Evolutionary conservation across 2,113 vertebrate species (phyloP).

Genomic region (Pholis gunnellus): DNA sequence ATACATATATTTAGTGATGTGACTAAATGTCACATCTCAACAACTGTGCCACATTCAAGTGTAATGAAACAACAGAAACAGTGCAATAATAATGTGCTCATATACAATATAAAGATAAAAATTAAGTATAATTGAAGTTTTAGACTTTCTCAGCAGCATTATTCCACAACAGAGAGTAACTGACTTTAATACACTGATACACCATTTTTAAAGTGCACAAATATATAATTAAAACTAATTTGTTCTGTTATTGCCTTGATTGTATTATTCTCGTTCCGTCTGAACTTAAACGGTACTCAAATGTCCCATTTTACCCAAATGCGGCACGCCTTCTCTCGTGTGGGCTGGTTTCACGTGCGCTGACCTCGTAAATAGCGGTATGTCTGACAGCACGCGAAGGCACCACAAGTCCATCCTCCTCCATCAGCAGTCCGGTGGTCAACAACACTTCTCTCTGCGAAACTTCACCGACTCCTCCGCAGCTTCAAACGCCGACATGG

Average conservation of each 20-base stretch:
- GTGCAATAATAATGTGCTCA: too few relatives aligned
- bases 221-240: not conserved
- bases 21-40: too few relatives aligned
- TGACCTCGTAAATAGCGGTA: not conserved
- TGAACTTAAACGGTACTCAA: not conserved
- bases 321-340: not conserved
- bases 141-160: not conserved
- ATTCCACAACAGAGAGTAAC: too few relatives aligned
- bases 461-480: conserved; percentile 29
- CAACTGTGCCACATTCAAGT: too few relatives aligned
- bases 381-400: conserved; percentile 36
- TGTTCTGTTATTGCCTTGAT: too few relatives aligned
- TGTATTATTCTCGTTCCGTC: not conserved
- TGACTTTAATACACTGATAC: not conserved
- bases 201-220: too few relatives aligned
- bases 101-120: not conserved
- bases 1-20: too few relatives aligned
- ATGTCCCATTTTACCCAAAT: not conserved
- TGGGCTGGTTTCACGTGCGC: not conserved
- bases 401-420: conserved; percentile 58
- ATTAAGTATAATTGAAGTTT: not conserved
- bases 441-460: conserved; percentile 32
- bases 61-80: too few relatives aligned
- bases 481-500: conserved; percentile 77
- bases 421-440: conserved; percentile 55